Evolutionary conservation across 1,140 invertebrate genomes (phyloP).

Genomic region (Centruroides sculpturatus): DNA sequence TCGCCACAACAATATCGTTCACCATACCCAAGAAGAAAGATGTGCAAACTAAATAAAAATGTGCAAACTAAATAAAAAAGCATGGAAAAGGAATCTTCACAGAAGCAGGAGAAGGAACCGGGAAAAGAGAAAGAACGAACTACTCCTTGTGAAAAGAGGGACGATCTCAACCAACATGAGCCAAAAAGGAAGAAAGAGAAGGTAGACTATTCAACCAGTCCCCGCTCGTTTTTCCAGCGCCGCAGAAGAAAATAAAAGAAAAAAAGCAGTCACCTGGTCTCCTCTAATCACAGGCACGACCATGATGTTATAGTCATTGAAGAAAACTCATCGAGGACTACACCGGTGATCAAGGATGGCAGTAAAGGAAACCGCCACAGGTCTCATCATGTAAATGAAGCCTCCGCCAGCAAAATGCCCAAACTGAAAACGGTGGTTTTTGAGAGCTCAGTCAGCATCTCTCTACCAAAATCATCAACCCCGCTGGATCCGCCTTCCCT

Average conservation of each 20-base stretch:
- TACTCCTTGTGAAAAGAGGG: not conserved
- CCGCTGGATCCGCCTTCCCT: too few species aligned
- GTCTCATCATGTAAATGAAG: slow-evolving; percentile 1
- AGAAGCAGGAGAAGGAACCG: too few species aligned
- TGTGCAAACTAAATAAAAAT: too few species aligned
- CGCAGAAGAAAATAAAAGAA: too few species aligned
- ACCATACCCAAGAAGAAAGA: slow-evolving; percentile 12
- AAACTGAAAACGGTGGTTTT: not conserved
- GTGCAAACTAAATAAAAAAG: not conserved
- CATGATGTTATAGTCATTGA: not conserved
- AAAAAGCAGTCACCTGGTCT: not conserved
- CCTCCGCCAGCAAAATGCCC: not conserved
- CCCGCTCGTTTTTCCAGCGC: too few species aligned
- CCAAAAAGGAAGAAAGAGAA: too few species aligned
- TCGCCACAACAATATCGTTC: slow-evolving; percentile 7
- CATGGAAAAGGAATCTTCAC: slow-evolving; percentile 1
- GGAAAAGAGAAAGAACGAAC: not conserved
- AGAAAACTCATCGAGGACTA: not conserved
- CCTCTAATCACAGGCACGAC: not conserved
- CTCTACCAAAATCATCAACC: too few species aligned
- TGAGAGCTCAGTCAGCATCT: too few species aligned
- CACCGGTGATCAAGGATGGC: not conserved
- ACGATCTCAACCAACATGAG: not conserved
- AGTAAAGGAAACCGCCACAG: not conserved
- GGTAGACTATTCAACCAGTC: too few species aligned